These are phyloP conservation scores for Solenodon paradoxus DNA, from an alignment of 2,113 vertebrate genomes.

Conservation along the genomic window DNA sequence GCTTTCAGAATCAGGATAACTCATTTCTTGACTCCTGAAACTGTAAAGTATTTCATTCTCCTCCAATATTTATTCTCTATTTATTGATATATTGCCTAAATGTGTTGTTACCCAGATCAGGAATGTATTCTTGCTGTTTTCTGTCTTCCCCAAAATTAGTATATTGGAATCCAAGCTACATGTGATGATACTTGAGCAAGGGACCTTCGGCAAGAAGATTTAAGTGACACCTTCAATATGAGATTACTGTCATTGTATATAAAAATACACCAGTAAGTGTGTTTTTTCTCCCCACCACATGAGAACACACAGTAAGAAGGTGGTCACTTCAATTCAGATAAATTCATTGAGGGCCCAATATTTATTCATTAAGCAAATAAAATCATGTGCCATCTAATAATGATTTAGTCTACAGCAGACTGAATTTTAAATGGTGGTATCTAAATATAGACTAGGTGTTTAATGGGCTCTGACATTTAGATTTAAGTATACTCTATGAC, in stretches of 20 bases:
- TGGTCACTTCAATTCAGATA: neutral
- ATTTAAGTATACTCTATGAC: too few relatives aligned
- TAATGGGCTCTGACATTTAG: too few relatives aligned
- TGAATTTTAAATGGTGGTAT: too few relatives aligned
- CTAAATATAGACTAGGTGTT: too few relatives aligned
- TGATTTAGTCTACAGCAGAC: too few relatives aligned
- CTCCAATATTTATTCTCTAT: neutral
- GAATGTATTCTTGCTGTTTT: neutral
- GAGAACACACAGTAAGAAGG: neutral
- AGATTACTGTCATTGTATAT: neutral
- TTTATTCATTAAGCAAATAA: neutral
- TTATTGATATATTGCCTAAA: neutral
- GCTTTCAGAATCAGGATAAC: neutral
- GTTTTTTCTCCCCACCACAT: neutral
- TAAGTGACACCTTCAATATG: neutral
- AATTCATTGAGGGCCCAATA: neutral
- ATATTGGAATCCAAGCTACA: neutral
- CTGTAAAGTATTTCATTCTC: neutral
- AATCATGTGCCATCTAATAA: too few relatives aligned
- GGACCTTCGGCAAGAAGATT: neutral
- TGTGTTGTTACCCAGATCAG: neutral
- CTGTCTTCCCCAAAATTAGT: neutral
- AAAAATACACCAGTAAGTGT: neutral
- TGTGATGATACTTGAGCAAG: neutral
- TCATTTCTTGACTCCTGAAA: neutral